phyloP scores from a whole-genome alignment of 2,113 vertebrate species.

The Trogon melanurus region DNA sequence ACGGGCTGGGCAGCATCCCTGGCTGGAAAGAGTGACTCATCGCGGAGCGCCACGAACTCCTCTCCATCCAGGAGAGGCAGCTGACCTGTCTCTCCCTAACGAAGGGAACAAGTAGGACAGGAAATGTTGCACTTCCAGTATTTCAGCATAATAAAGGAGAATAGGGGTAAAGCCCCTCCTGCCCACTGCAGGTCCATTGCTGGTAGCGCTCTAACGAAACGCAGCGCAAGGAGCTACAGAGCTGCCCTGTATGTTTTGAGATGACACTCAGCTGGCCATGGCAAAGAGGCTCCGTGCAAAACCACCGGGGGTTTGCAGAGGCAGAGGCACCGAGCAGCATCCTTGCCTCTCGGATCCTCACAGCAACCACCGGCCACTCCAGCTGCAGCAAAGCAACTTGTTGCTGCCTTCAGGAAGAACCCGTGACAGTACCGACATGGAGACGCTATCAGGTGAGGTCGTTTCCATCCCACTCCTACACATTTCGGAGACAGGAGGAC shows the following conservation, averaged over 20 bases:
- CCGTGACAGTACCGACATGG: rapidly evolving
- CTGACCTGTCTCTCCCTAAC: neutral
- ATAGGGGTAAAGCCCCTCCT: neutral
- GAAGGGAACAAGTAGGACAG: neutral
- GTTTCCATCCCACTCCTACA: neutral
- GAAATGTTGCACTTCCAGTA: rapidly evolving
- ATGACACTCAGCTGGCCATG: neutral
- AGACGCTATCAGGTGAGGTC: neutral
- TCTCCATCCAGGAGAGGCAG: rapidly evolving
- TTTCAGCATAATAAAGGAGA: neutral
- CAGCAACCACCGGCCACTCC: neutral
- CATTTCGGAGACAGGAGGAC: neutral
- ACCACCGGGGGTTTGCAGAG: rapidly evolving
- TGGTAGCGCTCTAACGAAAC: neutral
- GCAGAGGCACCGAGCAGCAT: neutral
- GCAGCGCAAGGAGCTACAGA: neutral
- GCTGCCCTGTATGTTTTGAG: neutral
- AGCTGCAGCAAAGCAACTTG: neutral
- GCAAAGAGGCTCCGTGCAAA: neutral
- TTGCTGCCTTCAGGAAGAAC: neutral
- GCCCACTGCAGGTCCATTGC: rapidly evolving
- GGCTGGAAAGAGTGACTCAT: neutral
- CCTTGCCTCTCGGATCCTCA: rapidly evolving
- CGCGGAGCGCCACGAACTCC: neutral
- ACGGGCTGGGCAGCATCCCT: neutral